A percentile compares a stretch with the other conserved stretches of the same genome.
Evolutionary conservation across 2,797 vertebrate species (phyloP).

Genomic region (Micromesistius poutassou): DNA sequence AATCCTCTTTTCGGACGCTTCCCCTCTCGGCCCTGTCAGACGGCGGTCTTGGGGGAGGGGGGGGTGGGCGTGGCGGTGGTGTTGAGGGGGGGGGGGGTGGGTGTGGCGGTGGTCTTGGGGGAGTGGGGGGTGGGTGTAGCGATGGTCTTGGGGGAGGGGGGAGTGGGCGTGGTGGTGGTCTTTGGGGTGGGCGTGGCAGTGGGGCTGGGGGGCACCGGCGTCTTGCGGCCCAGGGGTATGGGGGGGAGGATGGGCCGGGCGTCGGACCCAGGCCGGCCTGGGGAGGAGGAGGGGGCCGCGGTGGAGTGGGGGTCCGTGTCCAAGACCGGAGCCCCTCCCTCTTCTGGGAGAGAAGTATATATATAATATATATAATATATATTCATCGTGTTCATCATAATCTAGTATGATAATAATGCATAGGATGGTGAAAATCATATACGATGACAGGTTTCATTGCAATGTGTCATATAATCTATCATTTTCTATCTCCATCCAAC

Average conservation of each 20-base stretch:
- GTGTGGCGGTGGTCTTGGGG: constrained; percentile 63
- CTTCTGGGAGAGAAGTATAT: constrained; percentile 30
- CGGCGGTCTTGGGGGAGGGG: neutral
- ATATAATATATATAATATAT: too few species aligned
- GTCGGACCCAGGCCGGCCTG: constrained; percentile 65
- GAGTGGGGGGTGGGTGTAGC: constrained; percentile 80
- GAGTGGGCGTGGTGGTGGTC: neutral
- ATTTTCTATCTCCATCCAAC: too few species aligned
- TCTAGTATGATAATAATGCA: neutral
- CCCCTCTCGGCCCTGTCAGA: neutral
- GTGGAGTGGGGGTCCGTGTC: constrained; percentile 32
- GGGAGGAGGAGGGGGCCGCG: constrained; percentile 39
- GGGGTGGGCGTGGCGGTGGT: too few species aligned
- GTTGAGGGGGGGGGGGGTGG: neutral
- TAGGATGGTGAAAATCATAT: neutral
- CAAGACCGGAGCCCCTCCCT: neutral
- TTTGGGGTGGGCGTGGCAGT: neutral
- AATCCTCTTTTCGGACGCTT: neutral
- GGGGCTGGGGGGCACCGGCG: constrained; percentile 24
- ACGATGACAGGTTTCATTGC: too few species aligned
- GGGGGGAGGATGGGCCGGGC: constrained; percentile 80
- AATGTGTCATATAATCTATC: too few species aligned
- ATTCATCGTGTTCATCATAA: neutral
- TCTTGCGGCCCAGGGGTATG: constrained; percentile 75
- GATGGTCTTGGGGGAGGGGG: neutral